Evolutionary conservation across 1,140 invertebrate genomes (phyloP).

Genomic region (Pogonomyrmex barbatus): DNA sequence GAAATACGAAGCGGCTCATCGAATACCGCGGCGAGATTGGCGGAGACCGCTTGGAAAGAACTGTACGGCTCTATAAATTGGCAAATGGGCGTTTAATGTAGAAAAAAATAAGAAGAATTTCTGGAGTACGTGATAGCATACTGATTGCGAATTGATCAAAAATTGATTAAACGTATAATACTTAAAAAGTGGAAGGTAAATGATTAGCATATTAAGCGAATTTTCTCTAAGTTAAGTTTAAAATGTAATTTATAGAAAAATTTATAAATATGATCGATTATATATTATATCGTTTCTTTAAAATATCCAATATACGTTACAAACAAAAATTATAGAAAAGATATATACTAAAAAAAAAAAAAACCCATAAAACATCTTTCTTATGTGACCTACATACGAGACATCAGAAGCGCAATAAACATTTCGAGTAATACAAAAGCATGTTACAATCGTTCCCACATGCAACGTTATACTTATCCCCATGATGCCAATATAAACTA

Average conservation of each 20-base stretch:
- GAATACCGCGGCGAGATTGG: background rate
- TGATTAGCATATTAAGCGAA: background rate
- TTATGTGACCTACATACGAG: constrained; percentile 6
- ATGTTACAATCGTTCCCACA: background rate
- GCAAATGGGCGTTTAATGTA: background rate
- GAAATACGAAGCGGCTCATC: background rate
- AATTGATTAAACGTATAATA: background rate
- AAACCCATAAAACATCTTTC: background rate
- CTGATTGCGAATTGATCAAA: background rate
- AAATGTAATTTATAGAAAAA: background rate
- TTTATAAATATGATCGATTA: constrained; percentile 5
- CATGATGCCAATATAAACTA: constrained; percentile 30
- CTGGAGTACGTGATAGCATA: background rate
- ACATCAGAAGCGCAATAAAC: background rate
- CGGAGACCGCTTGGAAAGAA: background rate
- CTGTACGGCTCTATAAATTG: background rate
- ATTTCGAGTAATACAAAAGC: constrained; percentile 17
- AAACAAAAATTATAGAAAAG: constrained; percentile 1
- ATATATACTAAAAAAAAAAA: background rate
- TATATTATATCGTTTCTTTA: background rate
- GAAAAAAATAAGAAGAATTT: background rate
- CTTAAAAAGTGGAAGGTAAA: background rate
- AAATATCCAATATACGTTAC: background rate
- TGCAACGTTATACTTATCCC: constrained; percentile 10
- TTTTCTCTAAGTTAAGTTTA: background rate